Evolutionary conservation across 2,113 vertebrate species (phyloP).

Genomic region (Camelus bactrianus): DNA sequence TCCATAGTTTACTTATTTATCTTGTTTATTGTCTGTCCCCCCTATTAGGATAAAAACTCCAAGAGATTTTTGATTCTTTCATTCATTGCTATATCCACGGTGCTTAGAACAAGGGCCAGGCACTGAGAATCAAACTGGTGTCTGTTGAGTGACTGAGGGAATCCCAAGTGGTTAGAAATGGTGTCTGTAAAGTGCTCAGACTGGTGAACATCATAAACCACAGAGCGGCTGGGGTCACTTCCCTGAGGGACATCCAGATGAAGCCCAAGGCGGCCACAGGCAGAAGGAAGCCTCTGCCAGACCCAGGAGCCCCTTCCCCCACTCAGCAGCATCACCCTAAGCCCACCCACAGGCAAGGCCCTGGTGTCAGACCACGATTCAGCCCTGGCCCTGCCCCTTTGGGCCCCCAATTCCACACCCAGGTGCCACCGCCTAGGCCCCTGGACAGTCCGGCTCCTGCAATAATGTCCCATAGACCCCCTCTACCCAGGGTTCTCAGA

Average conservation of each 20-base stretch:
- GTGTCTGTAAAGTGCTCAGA: background rate
- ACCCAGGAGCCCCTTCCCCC: background rate
- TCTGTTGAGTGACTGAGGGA: background rate
- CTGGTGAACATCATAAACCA: background rate
- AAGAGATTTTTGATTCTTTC: background rate
- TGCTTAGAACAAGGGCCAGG: background rate
- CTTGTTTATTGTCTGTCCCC: background rate
- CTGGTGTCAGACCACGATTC: background rate
- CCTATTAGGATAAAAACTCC: slow-evolving; percentile 37
- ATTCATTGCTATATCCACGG: background rate
- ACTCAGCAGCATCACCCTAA: background rate
- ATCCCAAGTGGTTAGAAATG: background rate
- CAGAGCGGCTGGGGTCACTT: background rate
- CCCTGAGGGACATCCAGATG: background rate
- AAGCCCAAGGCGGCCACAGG: background rate
- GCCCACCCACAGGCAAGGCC: too few species aligned
- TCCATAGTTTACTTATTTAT: background rate
- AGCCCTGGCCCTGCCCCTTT: background rate
- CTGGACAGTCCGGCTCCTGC: background rate
- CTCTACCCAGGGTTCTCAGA: background rate
- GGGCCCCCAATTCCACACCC: background rate
- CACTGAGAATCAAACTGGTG: background rate
- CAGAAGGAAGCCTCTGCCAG: rapidly evolving
- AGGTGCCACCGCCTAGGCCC: background rate
- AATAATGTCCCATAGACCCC: background rate